phyloP scores from a whole-genome alignment of 2,113 vertebrate genomes.

The Hymenochirus boettgeri region DNA sequence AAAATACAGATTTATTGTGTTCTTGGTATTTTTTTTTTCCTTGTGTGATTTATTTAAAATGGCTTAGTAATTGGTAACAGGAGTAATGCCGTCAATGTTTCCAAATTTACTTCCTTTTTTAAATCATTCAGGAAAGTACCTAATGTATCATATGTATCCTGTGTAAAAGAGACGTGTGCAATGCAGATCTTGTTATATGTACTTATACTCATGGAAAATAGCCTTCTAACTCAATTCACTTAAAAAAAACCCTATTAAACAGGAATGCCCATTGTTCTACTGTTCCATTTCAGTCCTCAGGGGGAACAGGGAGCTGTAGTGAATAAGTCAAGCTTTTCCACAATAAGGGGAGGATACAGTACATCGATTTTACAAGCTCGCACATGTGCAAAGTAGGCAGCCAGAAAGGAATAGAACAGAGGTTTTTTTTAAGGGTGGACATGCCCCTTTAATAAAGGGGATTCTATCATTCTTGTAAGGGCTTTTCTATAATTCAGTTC shows the following conservation, averaged over 20 bases:
- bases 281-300: no score
- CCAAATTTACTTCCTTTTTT: background rate
- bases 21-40: conserved; percentile 19
- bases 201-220: background rate
- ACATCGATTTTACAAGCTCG: no score
- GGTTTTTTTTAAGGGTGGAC: no score
- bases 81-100: background rate
- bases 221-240: background rate
- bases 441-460: no score
- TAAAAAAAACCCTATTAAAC: background rate
- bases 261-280: background rate
- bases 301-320: no score
- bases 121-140: background rate
- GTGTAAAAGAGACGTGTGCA: background rate
- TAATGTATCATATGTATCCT: background rate
- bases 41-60: conserved; percentile 15
- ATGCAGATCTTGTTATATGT: no score
- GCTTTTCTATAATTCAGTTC: no score
- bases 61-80: conserved; percentile 14
- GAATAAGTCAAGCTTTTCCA: no score
- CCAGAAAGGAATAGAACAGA: no score
- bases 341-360: no score
- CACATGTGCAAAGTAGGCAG: no score
- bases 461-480: no score
- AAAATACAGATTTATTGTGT: background rate